Conservation (phyloP, 2,113 vertebrate genomes). For the Smithornis capensis region DNA sequence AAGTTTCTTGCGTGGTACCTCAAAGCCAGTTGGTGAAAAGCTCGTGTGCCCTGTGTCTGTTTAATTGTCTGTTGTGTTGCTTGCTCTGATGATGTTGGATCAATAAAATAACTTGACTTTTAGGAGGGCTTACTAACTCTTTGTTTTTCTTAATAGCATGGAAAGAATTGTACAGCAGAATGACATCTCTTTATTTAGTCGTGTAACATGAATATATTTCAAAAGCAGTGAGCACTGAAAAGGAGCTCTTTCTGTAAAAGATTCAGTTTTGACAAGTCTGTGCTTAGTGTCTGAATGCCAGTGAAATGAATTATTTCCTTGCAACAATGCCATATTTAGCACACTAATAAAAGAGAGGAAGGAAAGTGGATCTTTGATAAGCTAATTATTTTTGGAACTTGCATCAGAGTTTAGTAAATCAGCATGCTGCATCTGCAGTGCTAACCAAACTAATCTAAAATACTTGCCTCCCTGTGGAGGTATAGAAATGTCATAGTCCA, state of each 20-base stretch:
- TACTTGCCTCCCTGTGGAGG: slow-evolving; percentile 68
- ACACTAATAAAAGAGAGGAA: slow-evolving; percentile 51
- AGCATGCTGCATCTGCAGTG: slow-evolving; percentile 72
- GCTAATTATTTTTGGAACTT: slow-evolving; percentile 74
- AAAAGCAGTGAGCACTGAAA: background rate
- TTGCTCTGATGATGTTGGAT: background rate
- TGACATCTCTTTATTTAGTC: background rate
- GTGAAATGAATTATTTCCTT: slow-evolving; percentile 31
- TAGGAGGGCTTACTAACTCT: background rate
- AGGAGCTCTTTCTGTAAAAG: background rate
- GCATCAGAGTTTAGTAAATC: slow-evolving; percentile 70
- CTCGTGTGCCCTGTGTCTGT: background rate
- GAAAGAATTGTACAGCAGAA: background rate
- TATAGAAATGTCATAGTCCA: slow-evolving; percentile 71
- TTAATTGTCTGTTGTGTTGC: background rate
- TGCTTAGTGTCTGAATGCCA: background rate
- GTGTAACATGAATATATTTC: background rate
- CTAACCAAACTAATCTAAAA: slow-evolving; percentile 77
- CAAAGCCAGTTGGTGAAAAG: background rate
- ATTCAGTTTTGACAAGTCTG: background rate
- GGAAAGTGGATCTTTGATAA: slow-evolving; percentile 67
- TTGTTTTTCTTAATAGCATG: background rate
- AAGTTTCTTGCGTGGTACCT: background rate
- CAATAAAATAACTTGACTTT: background rate
- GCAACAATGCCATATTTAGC: slow-evolving; percentile 51